Base-by-base conservation (phyloP, 1,140 invertebrate genomes). In the Anadara kagoshimensis region DNA sequence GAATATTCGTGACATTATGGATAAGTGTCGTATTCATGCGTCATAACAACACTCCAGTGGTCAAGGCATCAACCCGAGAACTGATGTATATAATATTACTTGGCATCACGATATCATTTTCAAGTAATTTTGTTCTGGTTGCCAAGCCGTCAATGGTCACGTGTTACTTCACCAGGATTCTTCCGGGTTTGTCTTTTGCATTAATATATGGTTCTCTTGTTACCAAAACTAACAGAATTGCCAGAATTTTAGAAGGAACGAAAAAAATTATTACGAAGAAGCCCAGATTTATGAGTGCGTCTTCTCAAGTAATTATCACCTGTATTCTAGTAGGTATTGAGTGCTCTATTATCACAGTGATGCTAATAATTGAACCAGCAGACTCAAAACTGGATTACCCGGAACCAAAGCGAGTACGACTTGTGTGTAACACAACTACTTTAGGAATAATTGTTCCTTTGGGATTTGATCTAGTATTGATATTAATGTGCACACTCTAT, bases 161-260 rank as follows among this genome's bases (percentile, higher is more conserved):
- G 0, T 97, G 95, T 86, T 92, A 92, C 18, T 78, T 95, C 11
- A 91, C 92, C 29, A 90, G 94, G 51, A 90, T 94, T 47, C 87
- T 95, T 73, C 94, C 94, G 0, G 94, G 94, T 5, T 90, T 96
- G 51, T 93, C 93, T 51, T 95, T 96, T 82, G 92, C 94, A 0
- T 93, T 96, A 88, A 95, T 96, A 73, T 96, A 96, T 86, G 94
- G 94, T 0, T 93, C 94, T 7, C 87, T 96, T 16, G 91, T 96
- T 4, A 96, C 94, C 4, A 95, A 96, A 90, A 96, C 95, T 0
- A 96, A 96, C 88, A 90, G 95, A 61, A 96, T 96, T 47, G 94
- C 94, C 0, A 87, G 95, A 20, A 96, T 96, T 78, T 90, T 96
- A 45, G 94, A 94, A 14, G 94, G 94, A 1, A 94, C 93, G 58